phyloP scores from a whole-genome alignment of 2,113 vertebrate genomes.

The Redunca redunca region DNA sequence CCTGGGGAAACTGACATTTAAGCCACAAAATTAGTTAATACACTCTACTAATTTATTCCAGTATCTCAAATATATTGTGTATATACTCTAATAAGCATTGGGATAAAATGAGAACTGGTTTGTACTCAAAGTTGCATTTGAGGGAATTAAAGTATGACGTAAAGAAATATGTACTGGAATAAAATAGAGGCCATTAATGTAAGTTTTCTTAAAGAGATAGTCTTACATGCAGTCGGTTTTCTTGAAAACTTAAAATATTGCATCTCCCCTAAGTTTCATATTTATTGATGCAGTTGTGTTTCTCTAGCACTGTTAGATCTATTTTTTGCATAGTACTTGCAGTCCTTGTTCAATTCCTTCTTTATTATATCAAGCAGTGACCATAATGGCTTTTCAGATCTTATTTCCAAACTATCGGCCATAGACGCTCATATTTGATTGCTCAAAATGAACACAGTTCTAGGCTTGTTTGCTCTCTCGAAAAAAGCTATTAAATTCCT shows the following conservation, averaged over 20 bases:
- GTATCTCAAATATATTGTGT: background rate
- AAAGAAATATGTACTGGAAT: background rate
- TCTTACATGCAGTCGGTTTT: background rate
- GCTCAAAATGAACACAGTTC: background rate
- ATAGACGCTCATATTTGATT: background rate
- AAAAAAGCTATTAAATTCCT: background rate
- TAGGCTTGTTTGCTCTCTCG: background rate
- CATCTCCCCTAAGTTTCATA: background rate
- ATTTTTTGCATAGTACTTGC: fast-evolving
- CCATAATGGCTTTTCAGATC: background rate
- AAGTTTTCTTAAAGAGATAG: background rate
- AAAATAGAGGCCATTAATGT: background rate
- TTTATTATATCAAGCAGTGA: background rate
- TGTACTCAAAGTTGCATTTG: background rate
- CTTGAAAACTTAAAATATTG: background rate
- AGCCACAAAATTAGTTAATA: background rate
- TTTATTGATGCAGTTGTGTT: background rate
- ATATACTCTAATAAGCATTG: background rate
- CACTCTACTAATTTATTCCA: background rate
- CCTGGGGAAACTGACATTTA: background rate
- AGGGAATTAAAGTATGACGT: background rate
- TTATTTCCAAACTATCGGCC: background rate
- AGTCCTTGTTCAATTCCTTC: background rate
- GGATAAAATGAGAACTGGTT: background rate
- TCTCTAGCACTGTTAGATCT: background rate